phyloP scores from a whole-genome alignment of 2,113 vertebrate species.

The Neodon shergylaensis region DNA sequence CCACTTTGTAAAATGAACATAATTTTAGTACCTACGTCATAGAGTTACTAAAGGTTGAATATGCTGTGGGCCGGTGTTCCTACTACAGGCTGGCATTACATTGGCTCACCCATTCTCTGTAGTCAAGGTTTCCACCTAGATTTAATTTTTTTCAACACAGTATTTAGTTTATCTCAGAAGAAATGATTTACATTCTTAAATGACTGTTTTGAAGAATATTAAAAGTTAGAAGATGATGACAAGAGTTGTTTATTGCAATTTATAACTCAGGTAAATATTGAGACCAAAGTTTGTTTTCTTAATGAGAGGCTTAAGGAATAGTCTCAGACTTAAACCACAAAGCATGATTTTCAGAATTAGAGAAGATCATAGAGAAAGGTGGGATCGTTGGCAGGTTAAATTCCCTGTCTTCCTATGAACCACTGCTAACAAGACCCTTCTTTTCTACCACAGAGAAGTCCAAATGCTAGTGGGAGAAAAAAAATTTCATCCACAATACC shows the following conservation, averaged over 20 bases:
- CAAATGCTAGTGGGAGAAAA: neutral
- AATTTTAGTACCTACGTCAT: neutral
- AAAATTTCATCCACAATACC: neutral
- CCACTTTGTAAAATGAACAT: neutral
- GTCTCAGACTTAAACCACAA: slow-evolving; percentile 42
- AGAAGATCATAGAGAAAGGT: slow-evolving; percentile 16
- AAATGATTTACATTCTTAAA: slow-evolving; percentile 48
- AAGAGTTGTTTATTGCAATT: slow-evolving; percentile 13
- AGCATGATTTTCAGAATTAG: neutral
- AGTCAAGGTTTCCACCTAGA: slow-evolving; percentile 3
- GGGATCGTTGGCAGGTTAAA: neutral
- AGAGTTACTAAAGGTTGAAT: neutral
- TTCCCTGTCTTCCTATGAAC: neutral
- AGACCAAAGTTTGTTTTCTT: neutral
- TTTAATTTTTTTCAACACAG: neutral
- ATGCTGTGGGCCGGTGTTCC: neutral
- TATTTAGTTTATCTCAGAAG: neutral
- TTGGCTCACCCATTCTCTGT: neutral
- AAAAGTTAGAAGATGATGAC: slow-evolving; percentile 4
- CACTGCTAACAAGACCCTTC: neutral
- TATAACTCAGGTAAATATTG: slow-evolving; percentile 31
- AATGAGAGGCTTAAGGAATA: neutral
- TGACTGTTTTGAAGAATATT: slow-evolving; percentile 20
- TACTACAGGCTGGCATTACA: neutral
- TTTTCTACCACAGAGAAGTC: neutral